phyloP scores from a whole-genome alignment of 2,888 invertebrate species.

The Oxytorus armatus region DNA sequence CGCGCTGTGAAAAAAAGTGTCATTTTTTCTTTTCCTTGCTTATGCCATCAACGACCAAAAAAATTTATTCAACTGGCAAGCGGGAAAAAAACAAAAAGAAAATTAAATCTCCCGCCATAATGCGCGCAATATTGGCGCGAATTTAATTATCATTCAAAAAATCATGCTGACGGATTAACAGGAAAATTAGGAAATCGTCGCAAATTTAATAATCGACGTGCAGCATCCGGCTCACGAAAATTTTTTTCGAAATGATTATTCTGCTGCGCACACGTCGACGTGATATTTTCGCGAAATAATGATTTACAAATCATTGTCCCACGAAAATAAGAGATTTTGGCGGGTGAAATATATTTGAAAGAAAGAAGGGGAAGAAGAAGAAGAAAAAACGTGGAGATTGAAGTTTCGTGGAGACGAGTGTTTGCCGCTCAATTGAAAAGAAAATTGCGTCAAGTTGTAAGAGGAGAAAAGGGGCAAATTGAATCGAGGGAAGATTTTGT shows the following conservation, averaged over 20 bases:
- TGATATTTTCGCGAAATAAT: slow-evolving; percentile 75
- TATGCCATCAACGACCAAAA: background rate
- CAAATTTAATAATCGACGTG: background rate
- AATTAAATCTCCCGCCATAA: too few relatives aligned
- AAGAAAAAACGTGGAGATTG: too few relatives aligned
- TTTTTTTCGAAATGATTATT: slow-evolving; percentile 55
- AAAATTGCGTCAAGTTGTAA: background rate
- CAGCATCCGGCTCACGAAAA: background rate
- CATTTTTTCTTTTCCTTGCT: slow-evolving; percentile 5
- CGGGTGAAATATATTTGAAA: too few relatives aligned
- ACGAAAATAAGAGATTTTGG: too few relatives aligned
- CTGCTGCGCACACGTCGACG: slow-evolving; percentile 69
- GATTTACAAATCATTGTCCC: slow-evolving; percentile 68
- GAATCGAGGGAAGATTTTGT: background rate
- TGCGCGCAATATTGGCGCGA: too few relatives aligned
- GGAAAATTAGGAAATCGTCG: background rate
- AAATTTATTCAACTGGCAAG: background rate
- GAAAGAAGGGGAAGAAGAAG: too few relatives aligned
- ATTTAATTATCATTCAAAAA: too few relatives aligned
- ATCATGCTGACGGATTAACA: background rate
- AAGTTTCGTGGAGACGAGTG: background rate
- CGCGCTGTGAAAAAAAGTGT: slow-evolving; percentile 10
- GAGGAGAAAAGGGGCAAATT: too few relatives aligned
- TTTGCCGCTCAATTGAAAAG: background rate
- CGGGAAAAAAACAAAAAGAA: background rate